phyloP scores from a whole-genome alignment of 2,113 vertebrate genomes.

The Tupaia chinensis region DNA sequence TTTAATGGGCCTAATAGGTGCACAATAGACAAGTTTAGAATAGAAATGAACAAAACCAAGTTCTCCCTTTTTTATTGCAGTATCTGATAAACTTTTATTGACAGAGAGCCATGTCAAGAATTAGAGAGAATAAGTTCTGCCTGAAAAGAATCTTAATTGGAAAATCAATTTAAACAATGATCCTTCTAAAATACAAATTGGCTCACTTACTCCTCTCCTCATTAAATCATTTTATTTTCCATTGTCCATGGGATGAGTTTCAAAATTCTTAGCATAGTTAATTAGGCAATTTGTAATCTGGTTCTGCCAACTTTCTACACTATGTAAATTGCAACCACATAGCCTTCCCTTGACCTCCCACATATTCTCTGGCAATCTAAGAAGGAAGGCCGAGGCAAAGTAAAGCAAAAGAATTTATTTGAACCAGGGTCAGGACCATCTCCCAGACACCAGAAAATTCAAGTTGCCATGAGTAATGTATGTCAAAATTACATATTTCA shows the following conservation, averaged over 20 bases:
- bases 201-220: neutral
- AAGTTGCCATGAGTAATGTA: too few relatives aligned
- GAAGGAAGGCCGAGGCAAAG: too few relatives aligned
- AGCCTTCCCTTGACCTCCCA: neutral
- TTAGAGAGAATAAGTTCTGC: constrained; percentile 19
- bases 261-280: constrained; percentile 17
- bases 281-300: neutral
- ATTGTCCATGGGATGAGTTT: neutral
- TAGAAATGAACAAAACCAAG: constrained; percentile 21
- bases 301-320: neutral
- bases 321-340: neutral
- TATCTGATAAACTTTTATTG: neutral
- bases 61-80: neutral
- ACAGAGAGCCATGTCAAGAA: neutral
- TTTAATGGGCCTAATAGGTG: neutral
- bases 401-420: too few relatives aligned
- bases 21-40: neutral
- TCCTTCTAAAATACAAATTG: neutral
- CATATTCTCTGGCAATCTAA: too few relatives aligned
- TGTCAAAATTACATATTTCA: too few relatives aligned
- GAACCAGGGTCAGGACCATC: too few relatives aligned
- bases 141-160: neutral
- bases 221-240: constrained; percentile 6
- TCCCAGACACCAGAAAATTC: too few relatives aligned
- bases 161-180: constrained; percentile 44